A percentile compares a stretch with the other conserved stretches of the same genome.
These are phyloP conservation scores for Peromyscus leucopus DNA, from an alignment of 2,113 vertebrate species.

Conservation along the genomic window DNA sequence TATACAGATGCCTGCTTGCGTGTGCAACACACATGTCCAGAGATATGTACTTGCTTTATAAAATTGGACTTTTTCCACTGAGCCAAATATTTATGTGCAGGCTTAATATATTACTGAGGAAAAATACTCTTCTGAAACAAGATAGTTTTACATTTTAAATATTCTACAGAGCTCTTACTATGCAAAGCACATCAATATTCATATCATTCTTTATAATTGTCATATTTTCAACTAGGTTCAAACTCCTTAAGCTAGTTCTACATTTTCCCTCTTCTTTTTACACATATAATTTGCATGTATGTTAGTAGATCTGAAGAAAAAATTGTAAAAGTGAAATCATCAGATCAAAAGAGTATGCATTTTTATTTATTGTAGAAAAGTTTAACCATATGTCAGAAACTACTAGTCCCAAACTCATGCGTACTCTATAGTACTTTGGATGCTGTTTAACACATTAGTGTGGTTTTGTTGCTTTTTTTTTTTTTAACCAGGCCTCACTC, in stretches of 20 bases:
- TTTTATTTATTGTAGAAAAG: neutral
- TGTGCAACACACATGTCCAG: rapidly evolving
- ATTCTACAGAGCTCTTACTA: neutral
- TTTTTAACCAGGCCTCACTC: too few species aligned
- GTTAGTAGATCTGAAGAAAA: neutral
- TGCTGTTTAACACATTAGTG: neutral
- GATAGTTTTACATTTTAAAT: neutral
- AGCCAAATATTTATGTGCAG: neutral
- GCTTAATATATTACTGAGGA: neutral
- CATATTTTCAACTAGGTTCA: neutral
- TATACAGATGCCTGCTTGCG: neutral
- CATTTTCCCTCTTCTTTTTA: neutral
- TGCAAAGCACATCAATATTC: neutral
- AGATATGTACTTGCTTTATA: neutral
- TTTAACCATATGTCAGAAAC: neutral
- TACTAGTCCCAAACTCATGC: neutral
- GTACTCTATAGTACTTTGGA: neutral
- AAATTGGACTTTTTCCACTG: neutral
- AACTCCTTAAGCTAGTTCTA: neutral
- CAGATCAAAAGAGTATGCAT: neutral
- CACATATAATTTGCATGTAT: neutral
- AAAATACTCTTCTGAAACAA: neutral
- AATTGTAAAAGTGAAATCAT: neutral
- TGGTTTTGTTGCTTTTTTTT: neutral
- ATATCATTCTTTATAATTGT: neutral